Base-by-base conservation (phyloP, 1,140 invertebrate species). In the Drosophila arawakana region DNA sequence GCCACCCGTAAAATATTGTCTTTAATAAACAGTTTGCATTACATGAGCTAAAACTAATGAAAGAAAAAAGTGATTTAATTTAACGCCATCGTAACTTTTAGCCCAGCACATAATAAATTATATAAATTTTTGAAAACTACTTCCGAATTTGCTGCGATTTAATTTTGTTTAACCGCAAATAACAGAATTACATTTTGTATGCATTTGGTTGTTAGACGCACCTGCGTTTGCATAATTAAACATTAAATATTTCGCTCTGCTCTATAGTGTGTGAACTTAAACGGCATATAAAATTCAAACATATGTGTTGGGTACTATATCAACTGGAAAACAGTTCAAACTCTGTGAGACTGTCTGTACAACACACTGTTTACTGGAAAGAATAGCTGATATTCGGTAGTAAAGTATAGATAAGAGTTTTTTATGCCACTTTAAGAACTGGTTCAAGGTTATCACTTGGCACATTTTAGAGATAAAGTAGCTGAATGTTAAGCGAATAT, bases 171-270 rank as follows among this genome's bases (percentile, higher is more conserved):
- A 37, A 62, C 60, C 60, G 52, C 47, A 63, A 62, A 62, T 39
- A 41, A 50, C 11, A 50, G 7, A 30, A 47, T 37, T 21, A 47
- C 11, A 52, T 63, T 41, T 41, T 50, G 47, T 39, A 49, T 30
- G 60, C 11, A 18, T 43, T 34, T 34, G 49, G n/a, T 52, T 63
- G 21, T 63, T 52, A 30, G 21, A 30, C 37, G 37, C 61, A 63
- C 61, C 61, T 63, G 61, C 61, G 47, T 13, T 52, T 52, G 61
- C 61, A 63, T 63, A 63, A 63, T 63, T 63, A 63, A 50, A 43
- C 55, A 44, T 58, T 58, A 25, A 11, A 58, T 44, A 58, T 58
- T 30, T 58, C 37, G 11, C n/a, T 0, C 7, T 7, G 44, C 18
- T n/a, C 41, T 57, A 4, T 21, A 9, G 21, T 41, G 25, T 18